Evolutionary conservation across 2,888 invertebrate genomes (phyloP).

Genomic region (Colletes collaris): DNA sequence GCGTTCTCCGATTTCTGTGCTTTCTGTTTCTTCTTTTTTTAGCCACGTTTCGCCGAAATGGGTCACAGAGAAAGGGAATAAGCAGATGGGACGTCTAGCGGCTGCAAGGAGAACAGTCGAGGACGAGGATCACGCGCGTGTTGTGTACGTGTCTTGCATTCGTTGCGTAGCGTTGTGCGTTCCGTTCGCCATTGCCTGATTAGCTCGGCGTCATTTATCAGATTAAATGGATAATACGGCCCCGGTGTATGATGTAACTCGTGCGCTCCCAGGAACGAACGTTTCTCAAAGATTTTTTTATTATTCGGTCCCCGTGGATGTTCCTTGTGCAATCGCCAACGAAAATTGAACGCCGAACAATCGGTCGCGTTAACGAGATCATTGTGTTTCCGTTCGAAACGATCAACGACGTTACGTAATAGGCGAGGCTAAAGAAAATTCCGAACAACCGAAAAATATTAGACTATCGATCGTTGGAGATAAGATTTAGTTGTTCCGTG

Average conservation of each 20-base stretch:
- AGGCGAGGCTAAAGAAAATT: not conserved
- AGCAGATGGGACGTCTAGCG: constrained; percentile 15
- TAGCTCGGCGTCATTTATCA: constrained; percentile 56
- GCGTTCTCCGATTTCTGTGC: not conserved
- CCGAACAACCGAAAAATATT: constrained; percentile 3
- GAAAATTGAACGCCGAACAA: constrained; percentile 35
- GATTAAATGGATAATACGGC: constrained; percentile 58
- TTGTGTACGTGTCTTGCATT: constrained; percentile 53
- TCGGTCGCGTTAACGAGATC: constrained; percentile 35
- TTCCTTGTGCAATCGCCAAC: constrained; percentile 35
- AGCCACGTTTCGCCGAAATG: constrained; percentile 21
- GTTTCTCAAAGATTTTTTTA: constrained; percentile 50
- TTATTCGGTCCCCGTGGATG: constrained; percentile 17
- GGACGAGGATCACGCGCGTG: constrained; percentile 47
- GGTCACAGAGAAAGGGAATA: constrained; percentile 38
- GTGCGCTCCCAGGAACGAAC: constrained; percentile 8
- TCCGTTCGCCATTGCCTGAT: constrained; percentile 50
- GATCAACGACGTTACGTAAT: constrained; percentile 28
- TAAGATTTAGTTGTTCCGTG: not conserved
- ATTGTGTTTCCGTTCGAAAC: constrained; percentile 34
- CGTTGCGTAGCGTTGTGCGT: constrained; percentile 30
- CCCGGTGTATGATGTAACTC: constrained; percentile 45
- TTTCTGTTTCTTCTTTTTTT: not conserved
- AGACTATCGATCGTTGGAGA: not conserved
- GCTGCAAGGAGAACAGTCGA: constrained; percentile 22